These are phyloP conservation scores for Toxostoma redivivum DNA, from an alignment of 2,113 vertebrate genomes.

Conservation along the genomic window DNA sequence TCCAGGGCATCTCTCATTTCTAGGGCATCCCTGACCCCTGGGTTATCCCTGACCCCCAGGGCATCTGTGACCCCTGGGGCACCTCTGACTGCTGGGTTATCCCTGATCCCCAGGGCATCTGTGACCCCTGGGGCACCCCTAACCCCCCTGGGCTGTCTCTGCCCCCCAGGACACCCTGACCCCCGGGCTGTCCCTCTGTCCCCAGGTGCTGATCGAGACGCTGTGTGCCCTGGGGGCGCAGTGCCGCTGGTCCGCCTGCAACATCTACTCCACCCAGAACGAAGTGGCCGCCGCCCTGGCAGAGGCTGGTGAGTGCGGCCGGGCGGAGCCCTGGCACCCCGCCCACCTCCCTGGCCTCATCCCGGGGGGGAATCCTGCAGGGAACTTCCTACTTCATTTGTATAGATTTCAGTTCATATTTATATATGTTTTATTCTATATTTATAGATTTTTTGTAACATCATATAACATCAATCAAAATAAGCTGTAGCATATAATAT, in stretches of 20 bases:
- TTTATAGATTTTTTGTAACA: too few species aligned
- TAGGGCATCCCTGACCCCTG: fast-evolving
- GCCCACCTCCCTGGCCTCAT: not conserved
- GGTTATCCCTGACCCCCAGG: fast-evolving
- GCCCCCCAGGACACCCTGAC: not conserved
- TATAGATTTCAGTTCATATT: fast-evolving
- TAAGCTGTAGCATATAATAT: too few species aligned
- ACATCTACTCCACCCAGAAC: conserved; percentile 98
- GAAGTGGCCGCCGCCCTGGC: conserved; percentile 95
- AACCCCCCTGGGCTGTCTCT: not conserved
- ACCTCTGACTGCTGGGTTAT: too few species aligned
- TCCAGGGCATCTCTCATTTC: fast-evolving
- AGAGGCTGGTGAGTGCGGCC: conserved; percentile 80
- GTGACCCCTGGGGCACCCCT: too few species aligned
- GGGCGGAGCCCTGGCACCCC: not conserved
- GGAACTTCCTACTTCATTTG: fast-evolving
- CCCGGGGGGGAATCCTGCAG: not conserved
- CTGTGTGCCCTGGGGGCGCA: conserved; percentile 94
- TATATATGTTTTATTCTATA: not conserved
- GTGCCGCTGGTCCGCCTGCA: conserved; percentile 98
- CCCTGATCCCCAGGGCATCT: too few species aligned
- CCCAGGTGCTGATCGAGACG: conserved; percentile 94
- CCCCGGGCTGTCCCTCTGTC: not conserved
- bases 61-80: not conserved
- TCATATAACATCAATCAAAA: too few species aligned